phyloP scores from a whole-genome alignment of 53 echinoderm and acorn worm species.

The Luidia sarsii region DNA sequence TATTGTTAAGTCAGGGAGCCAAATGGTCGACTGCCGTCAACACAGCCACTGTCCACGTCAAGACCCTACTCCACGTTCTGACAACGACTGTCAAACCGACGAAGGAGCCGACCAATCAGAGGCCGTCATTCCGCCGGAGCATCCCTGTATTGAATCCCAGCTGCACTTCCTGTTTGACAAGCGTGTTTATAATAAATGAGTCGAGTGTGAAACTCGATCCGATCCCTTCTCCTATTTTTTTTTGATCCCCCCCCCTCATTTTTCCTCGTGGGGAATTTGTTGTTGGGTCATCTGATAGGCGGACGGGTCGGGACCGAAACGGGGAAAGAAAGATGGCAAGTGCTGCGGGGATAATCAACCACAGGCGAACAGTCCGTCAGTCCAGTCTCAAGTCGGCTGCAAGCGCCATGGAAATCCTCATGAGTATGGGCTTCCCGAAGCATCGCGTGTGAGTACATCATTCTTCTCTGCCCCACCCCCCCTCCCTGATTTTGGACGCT shows the following conservation, averaged over 20 bases:
- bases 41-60: no score
- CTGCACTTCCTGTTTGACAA: conserved; percentile 30
- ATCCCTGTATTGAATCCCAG: conserved; percentile 24
- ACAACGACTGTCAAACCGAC: no score
- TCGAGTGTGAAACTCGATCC: not conserved
- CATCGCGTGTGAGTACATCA: conserved; percentile 90
- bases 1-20: no score
- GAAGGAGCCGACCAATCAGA: conserved; percentile 7
- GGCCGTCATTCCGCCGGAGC: not conserved
- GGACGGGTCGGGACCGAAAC: no score
- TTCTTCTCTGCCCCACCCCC: no score
- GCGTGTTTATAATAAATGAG: not conserved
- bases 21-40: no score
- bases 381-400: conserved; percentile 64
- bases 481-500: no score
- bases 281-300: no score
- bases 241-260: no score
- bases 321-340: conserved; percentile 55
- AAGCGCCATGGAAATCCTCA: conserved; percentile 78
- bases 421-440: conserved; percentile 99
- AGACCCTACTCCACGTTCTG: no score
- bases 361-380: conserved; percentile 63
- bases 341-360: conserved; percentile 45
- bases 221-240: no score
- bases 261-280: no score